Evolutionary conservation across 2,888 invertebrate species (phyloP).

Genomic region (Tenthredo notha): DNA sequence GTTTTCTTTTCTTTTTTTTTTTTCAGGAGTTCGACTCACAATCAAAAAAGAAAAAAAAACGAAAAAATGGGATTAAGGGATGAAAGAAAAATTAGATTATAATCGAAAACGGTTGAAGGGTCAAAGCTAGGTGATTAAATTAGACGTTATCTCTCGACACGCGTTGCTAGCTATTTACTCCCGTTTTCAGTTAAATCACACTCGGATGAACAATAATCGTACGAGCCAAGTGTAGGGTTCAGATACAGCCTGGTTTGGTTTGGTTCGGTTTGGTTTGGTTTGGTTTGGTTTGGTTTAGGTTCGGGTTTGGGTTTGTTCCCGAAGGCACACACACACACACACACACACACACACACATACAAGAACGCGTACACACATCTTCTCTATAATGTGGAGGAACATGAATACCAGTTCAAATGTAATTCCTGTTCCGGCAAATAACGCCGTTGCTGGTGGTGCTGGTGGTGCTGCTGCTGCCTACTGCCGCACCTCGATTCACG

Average conservation of each 20-base stretch:
- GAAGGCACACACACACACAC: not conserved
- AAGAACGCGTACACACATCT: not conserved
- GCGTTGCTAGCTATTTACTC: constrained; percentile 9
- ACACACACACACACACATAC: not conserved
- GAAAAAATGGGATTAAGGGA: not conserved
- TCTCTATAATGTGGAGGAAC: not conserved
- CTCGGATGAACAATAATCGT: constrained; percentile 31
- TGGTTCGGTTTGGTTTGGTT: not conserved
- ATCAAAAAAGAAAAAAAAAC: not conserved
- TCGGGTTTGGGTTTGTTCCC: not conserved
- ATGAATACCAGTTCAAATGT: constrained; percentile 39
- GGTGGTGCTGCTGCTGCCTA: not conserved
- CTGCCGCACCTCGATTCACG: constrained; percentile 6
- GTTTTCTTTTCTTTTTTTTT: no score
- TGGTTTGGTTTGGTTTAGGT: not conserved
- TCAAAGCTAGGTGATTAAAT: not conserved
- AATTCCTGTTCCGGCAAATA: constrained; percentile 46
- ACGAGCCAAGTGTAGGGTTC: constrained; percentile 16
- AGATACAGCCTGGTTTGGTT: not conserved
- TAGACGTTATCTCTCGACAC: constrained; percentile 10
- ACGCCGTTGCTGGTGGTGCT: not conserved
- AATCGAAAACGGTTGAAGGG: not conserved
- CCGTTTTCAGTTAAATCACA: constrained; percentile 24
- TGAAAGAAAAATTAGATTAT: not conserved
- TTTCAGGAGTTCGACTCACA: no score